These are phyloP conservation scores for Enteromius paludinosus DNA, from an alignment of 2,797 vertebrate species.

Conservation along the genomic window DNA sequence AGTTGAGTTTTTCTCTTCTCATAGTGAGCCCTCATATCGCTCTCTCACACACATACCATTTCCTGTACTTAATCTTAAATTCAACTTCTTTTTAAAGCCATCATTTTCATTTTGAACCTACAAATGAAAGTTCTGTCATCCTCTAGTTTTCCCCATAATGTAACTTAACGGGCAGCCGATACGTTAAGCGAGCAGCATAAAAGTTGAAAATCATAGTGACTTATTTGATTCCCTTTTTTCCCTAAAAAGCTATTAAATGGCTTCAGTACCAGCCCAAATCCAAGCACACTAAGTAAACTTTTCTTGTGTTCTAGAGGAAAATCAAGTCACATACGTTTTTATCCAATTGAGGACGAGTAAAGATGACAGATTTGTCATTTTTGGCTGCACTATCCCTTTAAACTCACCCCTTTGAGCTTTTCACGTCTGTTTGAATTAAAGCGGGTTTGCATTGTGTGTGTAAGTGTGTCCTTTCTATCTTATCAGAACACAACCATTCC, in stretches of 20 bases:
- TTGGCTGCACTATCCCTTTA: not conserved
- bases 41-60: slow-evolving; percentile 16
- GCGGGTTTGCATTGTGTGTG: not conserved
- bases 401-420: not conserved
- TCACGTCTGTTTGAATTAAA: slow-evolving; percentile 8
- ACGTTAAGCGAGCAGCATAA: not conserved
- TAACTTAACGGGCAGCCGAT: not conserved
- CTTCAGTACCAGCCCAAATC: too few relatives aligned
- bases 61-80: slow-evolving; percentile 27
- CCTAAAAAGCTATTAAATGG: not conserved
- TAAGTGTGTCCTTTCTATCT: slow-evolving; percentile 3
- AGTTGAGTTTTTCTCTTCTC: slow-evolving; percentile 5
- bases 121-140: not conserved
- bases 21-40: slow-evolving; percentile 12
- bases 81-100: slow-evolving; percentile 13
- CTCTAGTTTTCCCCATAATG: slow-evolving; percentile 3
- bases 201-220: not conserved
- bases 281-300: too few relatives aligned
- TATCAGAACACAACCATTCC: slow-evolving; percentile 24
- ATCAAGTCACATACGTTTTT: not conserved
- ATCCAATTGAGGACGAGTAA: not conserved
- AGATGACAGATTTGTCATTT: not conserved
- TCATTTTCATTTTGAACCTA: not conserved
- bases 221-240: not conserved
- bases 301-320: not conserved